Evolutionary conservation across 2,113 vertebrate genomes (phyloP), one percentile per base, ranked within the genome.

Genomic region (Corythornis cristatus): DNA sequence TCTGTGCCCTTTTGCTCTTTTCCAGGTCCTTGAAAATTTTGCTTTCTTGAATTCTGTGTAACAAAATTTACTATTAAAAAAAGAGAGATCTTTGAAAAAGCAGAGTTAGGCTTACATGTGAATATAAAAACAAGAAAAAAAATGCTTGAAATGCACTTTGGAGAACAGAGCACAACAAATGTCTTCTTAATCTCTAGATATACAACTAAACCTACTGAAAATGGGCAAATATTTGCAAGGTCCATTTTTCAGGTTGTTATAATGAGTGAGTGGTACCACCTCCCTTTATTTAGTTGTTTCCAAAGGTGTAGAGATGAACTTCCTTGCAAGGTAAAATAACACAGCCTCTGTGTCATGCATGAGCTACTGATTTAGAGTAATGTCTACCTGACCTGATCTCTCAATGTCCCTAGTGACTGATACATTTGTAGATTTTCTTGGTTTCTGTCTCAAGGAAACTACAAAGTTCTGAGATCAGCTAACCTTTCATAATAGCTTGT

Each of bases 381-480:
- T 11, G 26, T 19, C 60, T 46, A 2, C 28, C 28, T 86, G 28
- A 20, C 37, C 65, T 40, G 31, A 46, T 64, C 43, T 51, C 68
- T 18, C 0, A n/a, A 78, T 6, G 3, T 74, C 35, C 43, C 23
- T 29, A 10, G 5, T 15, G 31, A 54, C 0, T 26, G 26, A 60
- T 3, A 64, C 46, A 90, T 75, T 50, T 31, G 77, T 43, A 75
- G 28, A 4, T 78, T 68, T 82, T n/a, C n/a, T 57, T 74, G 51
- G 5, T 61, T 75, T 78, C 48, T 45, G 1, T n/a, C 54, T 71
- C 25, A 92, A 82, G 35, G 14, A 72, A 88, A 48, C 3, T 11
- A 16, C 25, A 26, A 89, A 72, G 23, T 21, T 23, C 22, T 78
- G 82, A 71, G 43, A 60, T 75, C 26, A 78, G 18, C 18, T 92